Percentiles rank a stretch among this genome's conserved stretches.
Conservation (phyloP, 2,888 invertebrate genomes). For the Drosophila cognata region DNA sequence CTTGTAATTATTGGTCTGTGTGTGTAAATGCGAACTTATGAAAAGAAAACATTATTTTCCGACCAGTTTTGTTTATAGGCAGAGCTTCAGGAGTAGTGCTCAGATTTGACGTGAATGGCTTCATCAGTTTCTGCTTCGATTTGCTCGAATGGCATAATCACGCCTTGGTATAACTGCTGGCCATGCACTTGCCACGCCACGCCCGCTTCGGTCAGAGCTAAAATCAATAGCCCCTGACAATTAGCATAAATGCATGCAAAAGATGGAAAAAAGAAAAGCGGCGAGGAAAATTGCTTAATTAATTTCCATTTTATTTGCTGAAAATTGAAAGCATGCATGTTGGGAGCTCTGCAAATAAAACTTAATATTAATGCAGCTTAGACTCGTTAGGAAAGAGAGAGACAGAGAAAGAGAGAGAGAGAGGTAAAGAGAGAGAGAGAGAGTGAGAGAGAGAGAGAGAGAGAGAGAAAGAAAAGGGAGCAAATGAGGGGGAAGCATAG, state of each 20-base stretch:
- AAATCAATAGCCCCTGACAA: constrained; percentile 39
- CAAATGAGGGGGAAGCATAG: background rate
- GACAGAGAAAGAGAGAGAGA: background rate
- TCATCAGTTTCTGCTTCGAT: constrained; percentile 19
- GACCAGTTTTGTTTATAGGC: background rate
- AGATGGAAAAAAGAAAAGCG: constrained; percentile 29
- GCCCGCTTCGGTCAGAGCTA: constrained; percentile 1
- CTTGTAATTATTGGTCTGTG: background rate
- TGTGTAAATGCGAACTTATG: background rate
- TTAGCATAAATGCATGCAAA: constrained; percentile 67
- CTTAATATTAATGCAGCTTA: constrained; percentile 59
- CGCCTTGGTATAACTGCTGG: constrained; percentile 21
- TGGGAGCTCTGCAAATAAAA: constrained; percentile 64
- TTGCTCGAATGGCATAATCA: constrained; percentile 8
- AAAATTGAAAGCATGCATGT: constrained; percentile 52
- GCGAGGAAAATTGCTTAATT: constrained; percentile 71
- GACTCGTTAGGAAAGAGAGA: background rate
- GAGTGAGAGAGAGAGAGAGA: background rate
- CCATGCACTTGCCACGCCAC: background rate
- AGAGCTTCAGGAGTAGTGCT: background rate
- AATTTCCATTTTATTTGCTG: constrained; percentile 64
- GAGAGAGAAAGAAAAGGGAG: background rate
- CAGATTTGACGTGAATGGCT: constrained; percentile 10
- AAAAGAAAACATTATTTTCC: background rate
- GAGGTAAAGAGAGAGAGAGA: background rate